Percentiles rank a stretch among this genome's conserved stretches.
phyloP scores from a whole-genome alignment of 2,888 invertebrate genomes.

The Nezara viridula region DNA sequence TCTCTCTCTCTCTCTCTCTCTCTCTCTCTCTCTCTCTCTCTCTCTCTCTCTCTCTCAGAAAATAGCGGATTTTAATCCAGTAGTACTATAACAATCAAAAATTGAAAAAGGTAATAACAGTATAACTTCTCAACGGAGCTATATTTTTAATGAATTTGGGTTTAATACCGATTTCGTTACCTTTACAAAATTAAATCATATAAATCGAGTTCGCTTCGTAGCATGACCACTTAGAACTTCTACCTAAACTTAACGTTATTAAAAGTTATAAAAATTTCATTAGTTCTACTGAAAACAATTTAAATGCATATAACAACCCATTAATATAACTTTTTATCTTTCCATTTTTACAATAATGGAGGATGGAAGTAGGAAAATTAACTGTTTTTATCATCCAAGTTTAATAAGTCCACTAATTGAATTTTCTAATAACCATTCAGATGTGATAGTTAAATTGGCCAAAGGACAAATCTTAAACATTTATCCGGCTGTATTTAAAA shows the following conservation, averaged over 20 bases:
- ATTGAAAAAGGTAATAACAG: not conserved
- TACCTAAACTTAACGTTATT: not conserved
- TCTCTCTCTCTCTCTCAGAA: not conserved
- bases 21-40: too few relatives aligned
- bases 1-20: too few relatives aligned
- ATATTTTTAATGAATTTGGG: too few relatives aligned
- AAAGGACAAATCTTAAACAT: not conserved
- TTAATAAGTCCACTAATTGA: not conserved
- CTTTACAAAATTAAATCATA: not conserved
- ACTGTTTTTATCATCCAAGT: not conserved
- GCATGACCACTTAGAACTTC: not conserved
- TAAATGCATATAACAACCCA: not conserved
- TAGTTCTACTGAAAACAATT: not conserved
- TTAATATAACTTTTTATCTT: not conserved
- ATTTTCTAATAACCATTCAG: not conserved
- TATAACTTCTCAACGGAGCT: too few relatives aligned
- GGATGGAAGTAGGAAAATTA: not conserved
- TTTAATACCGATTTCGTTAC: not conserved
- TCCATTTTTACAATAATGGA: not conserved
- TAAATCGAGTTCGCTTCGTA: not conserved
- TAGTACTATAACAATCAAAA: not conserved
- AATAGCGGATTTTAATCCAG: not conserved
- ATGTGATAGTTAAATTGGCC: not conserved
- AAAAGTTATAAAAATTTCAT: not conserved
- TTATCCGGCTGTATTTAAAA: not conserved